phyloP scores from a whole-genome alignment of 2,113 vertebrate species.

The Heliornis fulica region DNA sequence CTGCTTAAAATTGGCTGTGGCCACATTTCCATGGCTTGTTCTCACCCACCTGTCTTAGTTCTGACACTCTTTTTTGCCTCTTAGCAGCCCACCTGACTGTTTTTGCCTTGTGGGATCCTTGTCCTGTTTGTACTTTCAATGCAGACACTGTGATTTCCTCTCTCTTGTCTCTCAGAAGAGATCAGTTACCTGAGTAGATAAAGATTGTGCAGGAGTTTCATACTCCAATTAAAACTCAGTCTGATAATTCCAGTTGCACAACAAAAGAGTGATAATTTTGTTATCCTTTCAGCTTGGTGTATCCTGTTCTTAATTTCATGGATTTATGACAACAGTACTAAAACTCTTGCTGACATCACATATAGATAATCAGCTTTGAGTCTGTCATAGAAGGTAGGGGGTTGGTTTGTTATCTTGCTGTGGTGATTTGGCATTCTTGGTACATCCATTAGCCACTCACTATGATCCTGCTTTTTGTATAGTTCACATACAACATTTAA shows the following conservation, averaged over 20 bases:
- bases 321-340: not conserved
- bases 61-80: not conserved
- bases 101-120: conserved; percentile 1
- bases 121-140: not conserved
- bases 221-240: not conserved
- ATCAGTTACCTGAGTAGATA: not conserved
- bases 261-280: not conserved
- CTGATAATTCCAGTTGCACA: not conserved
- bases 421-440: not conserved
- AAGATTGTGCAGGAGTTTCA: not conserved
- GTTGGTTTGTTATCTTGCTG: not conserved
- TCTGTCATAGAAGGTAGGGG: not conserved
- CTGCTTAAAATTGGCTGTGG: not conserved
- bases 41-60: not conserved
- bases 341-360: not conserved
- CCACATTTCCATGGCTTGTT: conserved; percentile 16
- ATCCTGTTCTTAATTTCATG: not conserved
- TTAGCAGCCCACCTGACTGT: conserved; percentile 10
- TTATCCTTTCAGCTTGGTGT: not conserved
- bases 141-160: conserved; percentile 10
- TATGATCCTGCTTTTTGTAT: not conserved
- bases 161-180: not conserved
- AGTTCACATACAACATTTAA: not conserved
- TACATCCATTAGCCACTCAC: not conserved
- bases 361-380: not conserved